phyloP scores from a whole-genome alignment of 1,140 invertebrate species.

The Idris sp. region DNA sequence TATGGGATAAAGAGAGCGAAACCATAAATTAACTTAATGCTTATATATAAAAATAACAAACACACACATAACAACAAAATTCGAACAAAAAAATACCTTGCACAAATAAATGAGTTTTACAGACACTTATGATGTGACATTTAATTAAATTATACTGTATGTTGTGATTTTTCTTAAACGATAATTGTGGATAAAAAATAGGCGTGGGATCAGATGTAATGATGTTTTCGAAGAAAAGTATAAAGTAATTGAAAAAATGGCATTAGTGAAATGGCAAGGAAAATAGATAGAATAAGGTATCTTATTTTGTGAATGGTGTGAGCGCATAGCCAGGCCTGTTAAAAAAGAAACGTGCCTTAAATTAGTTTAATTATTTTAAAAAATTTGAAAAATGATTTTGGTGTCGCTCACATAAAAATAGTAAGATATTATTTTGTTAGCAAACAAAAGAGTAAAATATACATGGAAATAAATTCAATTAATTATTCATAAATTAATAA shows the following conservation, averaged over 20 bases:
- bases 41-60: constrained; percentile 38
- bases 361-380: constrained; percentile 44
- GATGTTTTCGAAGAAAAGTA: constrained; percentile 65
- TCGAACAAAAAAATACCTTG: no score
- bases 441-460: no score
- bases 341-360: constrained; percentile 64
- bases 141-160: no score
- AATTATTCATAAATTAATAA: no score
- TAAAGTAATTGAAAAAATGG: constrained; percentile 54
- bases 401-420: no score
- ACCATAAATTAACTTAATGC: constrained; percentile 59
- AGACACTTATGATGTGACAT: constrained; percentile 16
- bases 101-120: background rate
- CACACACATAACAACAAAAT: constrained; percentile 21
- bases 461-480: no score
- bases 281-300: constrained; percentile 69
- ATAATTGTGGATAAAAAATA: constrained; percentile 44
- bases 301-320: constrained; percentile 72
- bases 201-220: constrained; percentile 74
- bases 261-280: constrained; percentile 64
- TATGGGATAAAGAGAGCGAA: constrained; percentile 64
- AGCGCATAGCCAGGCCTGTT: constrained; percentile 75
- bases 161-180: background rate
- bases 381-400: no score
- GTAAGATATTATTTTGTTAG: no score